phyloP scores from a whole-genome alignment of 2,888 invertebrate species.

The Deilephila porcellus region DNA sequence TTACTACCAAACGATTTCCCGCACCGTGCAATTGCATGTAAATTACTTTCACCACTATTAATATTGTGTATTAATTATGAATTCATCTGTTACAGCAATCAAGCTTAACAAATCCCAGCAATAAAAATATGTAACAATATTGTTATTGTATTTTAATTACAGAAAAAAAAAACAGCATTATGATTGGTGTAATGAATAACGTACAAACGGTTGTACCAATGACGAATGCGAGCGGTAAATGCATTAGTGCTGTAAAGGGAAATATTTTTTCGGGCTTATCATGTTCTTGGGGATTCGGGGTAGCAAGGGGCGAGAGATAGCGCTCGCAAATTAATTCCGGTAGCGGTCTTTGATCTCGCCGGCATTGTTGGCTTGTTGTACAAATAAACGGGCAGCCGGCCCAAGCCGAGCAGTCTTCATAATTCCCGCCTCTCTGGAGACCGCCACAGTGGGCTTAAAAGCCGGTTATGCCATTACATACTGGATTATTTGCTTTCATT shows the following conservation, averaged over 20 bases:
- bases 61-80: too few relatives aligned
- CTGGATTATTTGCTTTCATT: constrained; percentile 47
- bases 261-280: constrained; percentile 63
- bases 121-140: too few relatives aligned
- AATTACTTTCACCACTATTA: too few relatives aligned
- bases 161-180: too few relatives aligned
- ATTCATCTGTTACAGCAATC: too few relatives aligned
- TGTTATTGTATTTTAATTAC: too few relatives aligned
- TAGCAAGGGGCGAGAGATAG: constrained; percentile 59
- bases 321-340: constrained; percentile 77
- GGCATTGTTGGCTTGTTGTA: constrained; percentile 73
- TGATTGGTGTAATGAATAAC: neutral
- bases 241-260: constrained; percentile 51
- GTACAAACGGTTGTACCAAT: constrained; percentile 26
- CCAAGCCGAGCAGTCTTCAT: constrained; percentile 48
- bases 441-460: constrained; percentile 49
- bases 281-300: constrained; percentile 50
- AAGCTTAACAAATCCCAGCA: too few relatives aligned
- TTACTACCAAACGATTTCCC: too few relatives aligned
- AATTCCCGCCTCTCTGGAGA: constrained; percentile 55
- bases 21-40: too few relatives aligned
- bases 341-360: constrained; percentile 72
- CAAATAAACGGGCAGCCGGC: constrained; percentile 64
- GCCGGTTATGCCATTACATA: constrained; percentile 58
- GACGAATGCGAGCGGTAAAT: constrained; percentile 44